phyloP scores from a whole-genome alignment of 2,113 vertebrate genomes.

The Campylomormyrus tamandua region DNA sequence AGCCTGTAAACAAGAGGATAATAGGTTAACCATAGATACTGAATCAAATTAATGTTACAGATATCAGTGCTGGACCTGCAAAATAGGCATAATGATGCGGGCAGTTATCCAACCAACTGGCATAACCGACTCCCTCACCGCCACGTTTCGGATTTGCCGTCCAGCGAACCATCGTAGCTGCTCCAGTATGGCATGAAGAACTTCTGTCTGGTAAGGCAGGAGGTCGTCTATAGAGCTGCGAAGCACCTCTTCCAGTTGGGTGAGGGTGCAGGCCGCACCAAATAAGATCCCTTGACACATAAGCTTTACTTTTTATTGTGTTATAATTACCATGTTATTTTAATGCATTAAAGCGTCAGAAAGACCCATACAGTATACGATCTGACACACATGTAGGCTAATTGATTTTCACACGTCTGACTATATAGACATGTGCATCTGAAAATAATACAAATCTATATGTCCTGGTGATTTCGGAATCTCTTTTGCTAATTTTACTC shows the following conservation, averaged over 20 bases:
- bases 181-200: constrained; percentile 77
- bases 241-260: constrained; percentile 65
- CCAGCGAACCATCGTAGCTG: constrained; percentile 92
- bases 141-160: constrained; percentile 87
- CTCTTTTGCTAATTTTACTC: neutral
- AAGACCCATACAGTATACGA: neutral
- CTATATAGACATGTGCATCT: neutral
- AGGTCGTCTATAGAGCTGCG: constrained; percentile 50
- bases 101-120: too few species aligned
- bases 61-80: neutral
- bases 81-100: neutral
- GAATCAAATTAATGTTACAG: neutral
- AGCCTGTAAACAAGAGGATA: constrained; percentile 58
- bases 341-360: neutral
- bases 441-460: neutral
- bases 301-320: neutral
- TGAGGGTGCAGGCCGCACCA: constrained; percentile 76
- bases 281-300: constrained; percentile 67
- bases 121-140: constrained; percentile 61
- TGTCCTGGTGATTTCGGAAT: neutral
- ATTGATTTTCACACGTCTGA: neutral
- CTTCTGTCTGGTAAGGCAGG: constrained; percentile 64
- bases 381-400: neutral
- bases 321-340: neutral
- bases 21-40: neutral